A percentile compares a stretch with the other conserved stretches of the same genome.
Conservation (phyloP, 2,797 vertebrate species). For the Psittacula echo region DNA sequence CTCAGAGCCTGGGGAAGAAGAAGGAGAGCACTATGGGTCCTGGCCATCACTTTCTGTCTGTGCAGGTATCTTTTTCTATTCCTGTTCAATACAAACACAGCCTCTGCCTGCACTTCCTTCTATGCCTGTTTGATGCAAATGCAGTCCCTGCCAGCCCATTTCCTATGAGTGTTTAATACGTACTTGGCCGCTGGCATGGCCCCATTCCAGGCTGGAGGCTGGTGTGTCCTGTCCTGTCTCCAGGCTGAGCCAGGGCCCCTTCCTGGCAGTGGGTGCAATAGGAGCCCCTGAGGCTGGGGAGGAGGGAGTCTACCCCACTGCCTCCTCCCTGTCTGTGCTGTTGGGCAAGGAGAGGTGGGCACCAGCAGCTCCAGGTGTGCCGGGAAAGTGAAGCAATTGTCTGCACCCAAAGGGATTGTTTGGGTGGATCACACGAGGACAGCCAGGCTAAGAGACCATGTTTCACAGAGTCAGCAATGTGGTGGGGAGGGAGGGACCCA, state of each 20-base stretch:
- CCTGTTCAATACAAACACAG: neutral
- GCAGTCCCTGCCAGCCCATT: neutral
- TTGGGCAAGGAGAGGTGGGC: neutral
- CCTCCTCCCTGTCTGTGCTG: neutral
- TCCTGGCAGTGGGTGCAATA: neutral
- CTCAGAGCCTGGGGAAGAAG: neutral
- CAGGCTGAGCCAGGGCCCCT: neutral
- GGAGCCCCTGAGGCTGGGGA: neutral
- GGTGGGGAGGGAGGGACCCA: neutral
- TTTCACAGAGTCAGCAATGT: neutral
- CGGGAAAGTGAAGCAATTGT: neutral
- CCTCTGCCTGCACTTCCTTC: neutral
- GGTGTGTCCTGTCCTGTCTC: neutral
- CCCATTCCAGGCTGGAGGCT: neutral
- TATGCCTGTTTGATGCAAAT: neutral
- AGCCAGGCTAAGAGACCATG: accelerated
- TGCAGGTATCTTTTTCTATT: neutral
- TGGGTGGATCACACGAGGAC: neutral
- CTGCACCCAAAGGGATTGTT: neutral
- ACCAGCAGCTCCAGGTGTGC: neutral
- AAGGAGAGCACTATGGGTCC: neutral
- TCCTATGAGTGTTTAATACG: accelerated
- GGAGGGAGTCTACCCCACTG: neutral
- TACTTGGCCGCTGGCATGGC: accelerated
- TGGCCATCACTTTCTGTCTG: neutral